Base-by-base conservation (phyloP, 2,888 invertebrate genomes). In the Camptogramma bilineatum region DNA sequence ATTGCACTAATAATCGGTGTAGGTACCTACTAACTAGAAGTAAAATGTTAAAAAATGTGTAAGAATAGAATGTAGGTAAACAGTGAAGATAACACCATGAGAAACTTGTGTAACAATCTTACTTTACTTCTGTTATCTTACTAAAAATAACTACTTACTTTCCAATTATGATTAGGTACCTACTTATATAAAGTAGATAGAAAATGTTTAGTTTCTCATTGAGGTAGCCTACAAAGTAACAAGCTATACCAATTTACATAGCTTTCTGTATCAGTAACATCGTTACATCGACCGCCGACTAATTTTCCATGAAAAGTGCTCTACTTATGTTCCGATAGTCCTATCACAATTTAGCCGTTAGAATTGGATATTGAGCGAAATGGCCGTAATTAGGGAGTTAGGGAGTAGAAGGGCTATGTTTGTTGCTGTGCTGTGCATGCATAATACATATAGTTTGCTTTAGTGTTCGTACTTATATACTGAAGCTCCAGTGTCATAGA, bases 251-350 rank as follows among this genome's bases (percentile, higher is more conserved):
- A 50, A 52, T 53, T 39, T 53, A 56, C 54, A 57, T 50, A 62
- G 17, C 53, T 53, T 62, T 68, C n/a, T 62, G 59, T 64, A 60
- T 56, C 48, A 57, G 53, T 57, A 57, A 54, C 24, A 58, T 52
- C 34, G 28, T 61, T 52, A 64, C 61, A 64, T 64, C 52, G 62
- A 62, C 61, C 51, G 50, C 4, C 9, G 8, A 28, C n/a, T 55
- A 52, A 55, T 64, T 55, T 53, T 28, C 59, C n/a, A 51, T 39
- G 21, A 28, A 64, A 55, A 10, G 44, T 51, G 39, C n/a, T 54
- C 47, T 55, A 52, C 42, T 7, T 42, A 4, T 39, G 16, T n/a
- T 10, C 24, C 21, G 53, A 44, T 44, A 39, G 34, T 39, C 34
- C 34, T 39, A 44, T 44, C 44, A 44, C 16, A 17, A 44, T 16